Percentiles rank a stretch among this genome's conserved stretches.
phyloP scores from a whole-genome alignment of 2,113 vertebrate species.

The Brachypodius melanocephalos region DNA sequence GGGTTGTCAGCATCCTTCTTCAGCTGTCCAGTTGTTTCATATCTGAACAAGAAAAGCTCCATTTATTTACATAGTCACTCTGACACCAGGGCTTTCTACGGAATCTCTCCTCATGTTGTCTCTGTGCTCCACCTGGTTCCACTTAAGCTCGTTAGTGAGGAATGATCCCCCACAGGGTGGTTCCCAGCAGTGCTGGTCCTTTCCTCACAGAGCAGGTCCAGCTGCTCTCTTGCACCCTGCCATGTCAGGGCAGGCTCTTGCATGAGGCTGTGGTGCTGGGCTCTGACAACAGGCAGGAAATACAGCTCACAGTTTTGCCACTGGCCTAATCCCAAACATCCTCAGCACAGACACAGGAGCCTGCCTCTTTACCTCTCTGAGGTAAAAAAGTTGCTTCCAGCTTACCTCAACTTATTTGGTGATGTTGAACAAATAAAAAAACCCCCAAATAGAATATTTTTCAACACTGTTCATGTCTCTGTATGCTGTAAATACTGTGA shows the following conservation, averaged over 20 bases:
- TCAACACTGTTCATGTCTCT: conserved; percentile 15
- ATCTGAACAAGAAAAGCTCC: background rate
- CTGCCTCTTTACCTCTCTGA: background rate
- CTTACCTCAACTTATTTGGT: background rate
- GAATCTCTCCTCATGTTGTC: background rate
- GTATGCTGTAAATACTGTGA: conserved; percentile 24
- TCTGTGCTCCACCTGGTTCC: background rate
- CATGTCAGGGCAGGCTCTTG: fast-evolving
- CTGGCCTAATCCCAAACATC: background rate
- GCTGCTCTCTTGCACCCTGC: background rate
- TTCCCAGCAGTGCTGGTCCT: background rate
- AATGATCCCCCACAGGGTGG: background rate
- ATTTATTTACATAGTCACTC: background rate
- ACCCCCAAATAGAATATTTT: background rate
- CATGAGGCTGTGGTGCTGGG: background rate
- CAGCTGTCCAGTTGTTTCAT: background rate
- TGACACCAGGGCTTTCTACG: background rate
- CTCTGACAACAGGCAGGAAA: background rate
- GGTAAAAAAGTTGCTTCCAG: background rate
- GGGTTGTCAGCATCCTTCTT: background rate
- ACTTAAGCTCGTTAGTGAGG: background rate
- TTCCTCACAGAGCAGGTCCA: background rate
- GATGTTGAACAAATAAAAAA: background rate
- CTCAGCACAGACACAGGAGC: background rate
- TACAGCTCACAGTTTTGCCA: background rate